Evolutionary conservation across 2,113 vertebrate species (phyloP).

Genomic region (Hippolais icterina): DNA sequence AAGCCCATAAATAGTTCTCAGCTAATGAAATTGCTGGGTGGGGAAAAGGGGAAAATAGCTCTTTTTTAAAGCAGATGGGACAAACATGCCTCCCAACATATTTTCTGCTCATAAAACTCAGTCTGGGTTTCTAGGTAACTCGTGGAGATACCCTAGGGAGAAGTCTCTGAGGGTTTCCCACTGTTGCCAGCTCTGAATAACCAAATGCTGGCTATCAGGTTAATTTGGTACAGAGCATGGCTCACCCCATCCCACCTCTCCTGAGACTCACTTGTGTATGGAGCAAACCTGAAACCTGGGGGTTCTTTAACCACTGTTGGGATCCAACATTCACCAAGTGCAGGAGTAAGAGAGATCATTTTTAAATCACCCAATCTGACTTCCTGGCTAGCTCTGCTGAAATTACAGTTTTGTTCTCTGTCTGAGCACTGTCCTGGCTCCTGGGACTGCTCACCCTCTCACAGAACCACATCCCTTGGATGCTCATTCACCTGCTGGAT

Average conservation of each 20-base stretch:
- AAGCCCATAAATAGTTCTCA: conserved; percentile 51
- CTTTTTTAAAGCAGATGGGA: conserved; percentile 35
- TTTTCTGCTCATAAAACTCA: conserved; percentile 61
- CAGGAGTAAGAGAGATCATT: neutral
- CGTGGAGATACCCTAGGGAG: neutral
- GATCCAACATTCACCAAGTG: neutral
- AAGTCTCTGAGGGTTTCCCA: neutral
- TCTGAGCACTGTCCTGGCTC: neutral
- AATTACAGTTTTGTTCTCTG: neutral
- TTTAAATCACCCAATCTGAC: neutral
- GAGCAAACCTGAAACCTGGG: neutral
- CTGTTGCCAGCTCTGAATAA: neutral
- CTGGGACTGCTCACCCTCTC: neutral
- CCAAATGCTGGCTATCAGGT: neutral
- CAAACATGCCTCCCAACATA: conserved; percentile 28
- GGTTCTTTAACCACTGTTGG: accelerated
- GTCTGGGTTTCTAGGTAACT: conserved; percentile 56
- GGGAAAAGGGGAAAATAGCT: neutral
- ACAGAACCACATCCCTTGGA: neutral
- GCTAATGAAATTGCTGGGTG: conserved; percentile 52
- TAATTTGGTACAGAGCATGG: neutral
- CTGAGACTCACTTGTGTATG: neutral
- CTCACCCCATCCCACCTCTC: neutral
- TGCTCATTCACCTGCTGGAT: neutral
- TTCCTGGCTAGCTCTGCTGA: neutral